Evolutionary conservation across 2,113 vertebrate genomes (phyloP).

Genomic region (Taurulus bubalis): DNA sequence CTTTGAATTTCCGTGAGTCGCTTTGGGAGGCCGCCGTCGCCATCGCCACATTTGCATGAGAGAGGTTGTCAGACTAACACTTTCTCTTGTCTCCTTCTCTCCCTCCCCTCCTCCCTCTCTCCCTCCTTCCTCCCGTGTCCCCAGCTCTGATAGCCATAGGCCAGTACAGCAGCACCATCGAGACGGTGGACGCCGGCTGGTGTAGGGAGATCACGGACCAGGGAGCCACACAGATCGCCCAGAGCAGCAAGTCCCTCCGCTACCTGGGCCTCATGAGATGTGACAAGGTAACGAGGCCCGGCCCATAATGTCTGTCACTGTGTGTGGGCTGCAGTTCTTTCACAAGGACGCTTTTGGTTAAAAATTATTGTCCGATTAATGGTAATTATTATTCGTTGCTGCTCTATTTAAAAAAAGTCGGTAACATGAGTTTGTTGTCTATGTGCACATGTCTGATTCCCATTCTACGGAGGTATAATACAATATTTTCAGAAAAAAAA

Average conservation of each 20-base stretch:
- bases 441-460: too few species aligned
- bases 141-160: conserved; percentile 97
- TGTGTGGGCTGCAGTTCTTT: neutral
- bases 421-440: too few species aligned
- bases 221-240: conserved; percentile 96
- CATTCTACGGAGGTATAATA: too few species aligned
- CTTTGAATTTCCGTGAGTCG: conserved; percentile 56
- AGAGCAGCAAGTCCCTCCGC: conserved; percentile 96
- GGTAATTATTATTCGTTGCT: too few species aligned
- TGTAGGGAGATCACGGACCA: conserved; percentile 98
- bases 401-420: too few species aligned
- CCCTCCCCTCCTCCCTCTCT: neutral
- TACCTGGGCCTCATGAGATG: conserved; percentile 99
- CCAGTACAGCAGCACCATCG: conserved; percentile 95
- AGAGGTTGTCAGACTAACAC: conserved; percentile 78
- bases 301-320: conserved; percentile 32
- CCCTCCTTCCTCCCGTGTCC: conserved; percentile 44
- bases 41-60: conserved; percentile 73
- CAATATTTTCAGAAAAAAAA: neutral
- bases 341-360: neutral
- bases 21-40: conserved; percentile 52
- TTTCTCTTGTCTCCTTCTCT: conserved; percentile 54
- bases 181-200: conserved; percentile 98
- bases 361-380: too few species aligned
- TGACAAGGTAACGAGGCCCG: conserved; percentile 90